These are phyloP conservation scores for Lamellibrachia columna DNA, from an alignment of 2,888 invertebrate species.

Conservation along the genomic window DNA sequence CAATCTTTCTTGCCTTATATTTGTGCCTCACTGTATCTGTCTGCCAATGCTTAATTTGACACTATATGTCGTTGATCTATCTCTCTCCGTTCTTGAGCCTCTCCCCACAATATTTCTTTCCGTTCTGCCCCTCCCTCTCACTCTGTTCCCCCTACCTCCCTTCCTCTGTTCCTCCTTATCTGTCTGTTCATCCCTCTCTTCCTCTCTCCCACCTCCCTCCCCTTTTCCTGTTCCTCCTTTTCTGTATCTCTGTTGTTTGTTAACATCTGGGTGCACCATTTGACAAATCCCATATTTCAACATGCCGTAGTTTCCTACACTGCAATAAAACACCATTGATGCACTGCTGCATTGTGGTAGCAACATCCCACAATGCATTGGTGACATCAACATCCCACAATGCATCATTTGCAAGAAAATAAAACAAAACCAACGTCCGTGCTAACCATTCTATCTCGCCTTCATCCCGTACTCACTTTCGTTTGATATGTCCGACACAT, in stretches of 20 bases:
- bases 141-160: neutral
- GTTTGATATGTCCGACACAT: conserved; percentile 32
- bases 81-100: neutral
- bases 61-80: neutral
- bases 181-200: neutral
- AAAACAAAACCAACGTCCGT: neutral
- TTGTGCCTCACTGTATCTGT: neutral
- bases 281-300: neutral
- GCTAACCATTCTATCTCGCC: neutral
- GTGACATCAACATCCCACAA: neutral
- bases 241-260: neutral
- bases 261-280: neutral
- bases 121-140: neutral
- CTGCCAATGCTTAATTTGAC: neutral
- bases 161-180: neutral
- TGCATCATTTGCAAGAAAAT: neutral
- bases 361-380: neutral
- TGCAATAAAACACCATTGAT: neutral
- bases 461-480: neutral
- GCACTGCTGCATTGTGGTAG: neutral
- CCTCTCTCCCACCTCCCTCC: neutral
- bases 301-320: neutral
- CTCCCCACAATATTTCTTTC: neutral
- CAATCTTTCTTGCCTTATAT: neutral
- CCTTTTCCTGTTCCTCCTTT: neutral